Percentiles rank a stretch among this genome's conserved stretches.
phyloP scores from a whole-genome alignment of 1,140 invertebrate genomes.

The Drosophila ironensis region DNA sequence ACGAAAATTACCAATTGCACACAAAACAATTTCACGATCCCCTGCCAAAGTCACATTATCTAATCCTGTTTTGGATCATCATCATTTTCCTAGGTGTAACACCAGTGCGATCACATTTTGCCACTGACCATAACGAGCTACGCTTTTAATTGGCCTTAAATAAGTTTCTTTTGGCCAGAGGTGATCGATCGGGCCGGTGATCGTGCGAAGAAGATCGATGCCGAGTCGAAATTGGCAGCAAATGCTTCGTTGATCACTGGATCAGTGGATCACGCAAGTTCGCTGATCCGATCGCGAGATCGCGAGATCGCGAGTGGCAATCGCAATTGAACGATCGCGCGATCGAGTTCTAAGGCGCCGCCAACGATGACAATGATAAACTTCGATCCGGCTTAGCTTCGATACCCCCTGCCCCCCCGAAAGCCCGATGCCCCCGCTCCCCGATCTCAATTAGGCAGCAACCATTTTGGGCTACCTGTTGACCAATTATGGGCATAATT shows the following conservation, averaged over 20 bases:
- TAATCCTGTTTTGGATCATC: neutral
- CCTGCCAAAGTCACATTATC: no score
- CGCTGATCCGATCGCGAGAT: neutral
- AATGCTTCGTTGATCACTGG: conserved; percentile 6
- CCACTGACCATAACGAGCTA: neutral
- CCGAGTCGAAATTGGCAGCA: conserved; percentile 30
- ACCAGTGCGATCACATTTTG: neutral
- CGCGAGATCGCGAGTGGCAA: neutral
- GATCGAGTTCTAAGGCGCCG: conserved; percentile 35
- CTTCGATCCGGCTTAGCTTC: conserved; percentile 16
- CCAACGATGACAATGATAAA: conserved; percentile 38
- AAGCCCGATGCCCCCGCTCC: neutral
- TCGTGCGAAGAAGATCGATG: conserved; percentile 46
- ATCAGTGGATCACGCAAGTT: neutral
- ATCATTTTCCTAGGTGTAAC: neutral
- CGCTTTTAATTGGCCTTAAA: conserved; percentile 3
- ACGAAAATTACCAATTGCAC: neutral
- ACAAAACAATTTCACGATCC: neutral
- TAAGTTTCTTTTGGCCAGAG: neutral
- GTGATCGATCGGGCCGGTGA: conserved; percentile 2
- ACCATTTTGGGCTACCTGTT: conserved; percentile 76
- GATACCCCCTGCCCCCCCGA: conserved; percentile 10
- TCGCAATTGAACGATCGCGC: conserved; percentile 5
- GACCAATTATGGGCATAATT: conserved; percentile 78
- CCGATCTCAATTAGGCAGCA: conserved; percentile 31